These are phyloP conservation scores for Apogon hyalosoma DNA, from an alignment of 2,797 vertebrate genomes.

Conservation along the genomic window DNA sequence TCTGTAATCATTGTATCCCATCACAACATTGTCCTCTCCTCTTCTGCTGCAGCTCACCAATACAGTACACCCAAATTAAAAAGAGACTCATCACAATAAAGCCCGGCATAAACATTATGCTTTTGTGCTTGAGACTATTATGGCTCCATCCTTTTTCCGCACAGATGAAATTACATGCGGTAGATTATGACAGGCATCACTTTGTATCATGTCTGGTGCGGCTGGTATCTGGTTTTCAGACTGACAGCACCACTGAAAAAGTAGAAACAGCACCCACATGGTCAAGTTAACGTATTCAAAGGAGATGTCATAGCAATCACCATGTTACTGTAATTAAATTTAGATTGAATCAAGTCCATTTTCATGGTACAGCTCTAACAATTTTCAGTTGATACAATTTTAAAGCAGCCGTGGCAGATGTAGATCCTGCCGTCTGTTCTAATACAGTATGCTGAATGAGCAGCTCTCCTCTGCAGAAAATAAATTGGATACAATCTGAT, in stretches of 20 bases:
- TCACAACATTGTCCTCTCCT: slow-evolving; percentile 75
- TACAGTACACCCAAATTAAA: slow-evolving; percentile 80
- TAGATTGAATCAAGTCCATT: slow-evolving; percentile 74
- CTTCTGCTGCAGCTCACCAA: slow-evolving; percentile 64
- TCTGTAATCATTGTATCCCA: slow-evolving; percentile 81
- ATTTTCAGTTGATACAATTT: slow-evolving; percentile 71
- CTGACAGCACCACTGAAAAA: slow-evolving; percentile 49
- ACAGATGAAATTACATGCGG: slow-evolving; percentile 69
- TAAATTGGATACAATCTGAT: slow-evolving; percentile 77
- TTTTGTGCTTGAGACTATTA: slow-evolving; percentile 73
- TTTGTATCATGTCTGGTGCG: slow-evolving; percentile 61
- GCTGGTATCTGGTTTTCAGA: slow-evolving; percentile 62
- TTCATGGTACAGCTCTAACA: slow-evolving; percentile 66
- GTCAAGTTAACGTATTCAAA: slow-evolving; percentile 72
- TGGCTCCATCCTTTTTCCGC: slow-evolving; percentile 66
- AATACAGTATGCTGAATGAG: slow-evolving; percentile 68
- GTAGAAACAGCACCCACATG: slow-evolving; percentile 55
- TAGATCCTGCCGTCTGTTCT: slow-evolving; percentile 70
- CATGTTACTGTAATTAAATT: slow-evolving; percentile 76
- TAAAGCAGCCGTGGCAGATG: slow-evolving; percentile 63
- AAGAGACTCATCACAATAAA: slow-evolving; percentile 82
- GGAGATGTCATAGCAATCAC: slow-evolving; percentile 70
- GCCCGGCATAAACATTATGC: slow-evolving; percentile 77
- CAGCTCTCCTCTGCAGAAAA: slow-evolving; percentile 66
- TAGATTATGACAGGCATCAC: slow-evolving; percentile 72